phyloP scores from a whole-genome alignment of 1,140 invertebrate species.

The Drosophila sulfurigaster region DNA sequence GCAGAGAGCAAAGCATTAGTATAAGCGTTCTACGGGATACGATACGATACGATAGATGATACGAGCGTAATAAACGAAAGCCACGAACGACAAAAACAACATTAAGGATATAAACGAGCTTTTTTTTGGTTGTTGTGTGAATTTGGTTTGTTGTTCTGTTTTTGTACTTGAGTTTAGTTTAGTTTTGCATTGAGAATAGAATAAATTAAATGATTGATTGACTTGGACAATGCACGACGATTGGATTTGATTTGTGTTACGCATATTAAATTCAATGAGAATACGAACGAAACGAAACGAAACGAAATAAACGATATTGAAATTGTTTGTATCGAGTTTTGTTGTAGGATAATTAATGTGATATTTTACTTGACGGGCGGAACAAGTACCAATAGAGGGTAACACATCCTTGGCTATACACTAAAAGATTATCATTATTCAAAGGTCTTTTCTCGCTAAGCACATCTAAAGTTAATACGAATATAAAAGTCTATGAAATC shows the following conservation, averaged over 20 bases:
- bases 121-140: conserved; percentile 2
- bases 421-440: conserved; percentile 41
- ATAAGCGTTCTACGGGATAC: conserved; percentile 3
- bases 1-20: conserved; percentile 14
- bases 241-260: conserved; percentile 5
- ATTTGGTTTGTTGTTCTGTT: conserved; percentile 22
- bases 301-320: conserved; percentile 14
- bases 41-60: neutral
- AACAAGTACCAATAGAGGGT: conserved; percentile 85
- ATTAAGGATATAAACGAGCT: conserved; percentile 15
- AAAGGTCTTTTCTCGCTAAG: neutral
- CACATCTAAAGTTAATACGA: conserved; percentile 4
- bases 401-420: conserved; percentile 73
- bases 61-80: conserved; percentile 2
- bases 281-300: conserved; percentile 24
- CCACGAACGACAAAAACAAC: conserved; percentile 24
- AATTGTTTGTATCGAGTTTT: conserved; percentile 29
- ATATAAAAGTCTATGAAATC: neutral
- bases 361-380: conserved; percentile 82
- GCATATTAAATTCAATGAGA: conserved; percentile 19
- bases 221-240: conserved; percentile 33
- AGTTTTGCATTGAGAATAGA: neutral
- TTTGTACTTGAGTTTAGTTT: conserved; percentile 10
- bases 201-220: conserved; percentile 21
- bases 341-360: conserved; percentile 30